phyloP scores from a whole-genome alignment of 2,113 vertebrate genomes.

The Catharus bicknelli region DNA sequence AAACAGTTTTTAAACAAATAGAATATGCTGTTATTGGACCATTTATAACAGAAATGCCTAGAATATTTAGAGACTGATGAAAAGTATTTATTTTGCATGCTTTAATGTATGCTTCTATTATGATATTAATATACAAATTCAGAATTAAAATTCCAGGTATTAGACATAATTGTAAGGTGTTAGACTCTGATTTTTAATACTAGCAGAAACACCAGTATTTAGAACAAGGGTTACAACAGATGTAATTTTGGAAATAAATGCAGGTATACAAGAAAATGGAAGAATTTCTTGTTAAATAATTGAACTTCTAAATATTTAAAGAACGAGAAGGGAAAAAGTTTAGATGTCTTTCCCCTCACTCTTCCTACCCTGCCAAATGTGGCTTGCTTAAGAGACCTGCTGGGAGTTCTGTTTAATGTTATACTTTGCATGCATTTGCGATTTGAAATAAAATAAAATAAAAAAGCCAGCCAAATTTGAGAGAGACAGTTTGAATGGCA shows the following conservation, averaged over 20 bases:
- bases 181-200: background rate
- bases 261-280: background rate
- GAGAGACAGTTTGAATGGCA: constrained; percentile 90
- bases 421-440: constrained; percentile 88
- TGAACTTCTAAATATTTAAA: background rate
- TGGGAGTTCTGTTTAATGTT: constrained; percentile 71
- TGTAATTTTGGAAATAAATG: background rate
- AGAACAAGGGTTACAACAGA: background rate
- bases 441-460: constrained; percentile 69
- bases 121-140: background rate
- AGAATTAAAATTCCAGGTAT: background rate
- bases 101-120: background rate
- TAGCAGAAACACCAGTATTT: background rate
- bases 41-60: constrained; percentile 50
- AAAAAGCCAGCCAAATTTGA: constrained; percentile 56
- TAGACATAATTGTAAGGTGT: background rate
- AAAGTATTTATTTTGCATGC: constrained; percentile 14
- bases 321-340: background rate
- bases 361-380: background rate
- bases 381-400: constrained; percentile 56
- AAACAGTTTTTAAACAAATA: constrained; percentile 55
- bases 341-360: background rate
- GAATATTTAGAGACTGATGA: background rate
- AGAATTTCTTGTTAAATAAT: background rate
- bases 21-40: constrained; percentile 27